These are phyloP conservation scores for Alentia gelatinosa DNA, from an alignment of 2,888 invertebrate species.

Conservation along the genomic window DNA sequence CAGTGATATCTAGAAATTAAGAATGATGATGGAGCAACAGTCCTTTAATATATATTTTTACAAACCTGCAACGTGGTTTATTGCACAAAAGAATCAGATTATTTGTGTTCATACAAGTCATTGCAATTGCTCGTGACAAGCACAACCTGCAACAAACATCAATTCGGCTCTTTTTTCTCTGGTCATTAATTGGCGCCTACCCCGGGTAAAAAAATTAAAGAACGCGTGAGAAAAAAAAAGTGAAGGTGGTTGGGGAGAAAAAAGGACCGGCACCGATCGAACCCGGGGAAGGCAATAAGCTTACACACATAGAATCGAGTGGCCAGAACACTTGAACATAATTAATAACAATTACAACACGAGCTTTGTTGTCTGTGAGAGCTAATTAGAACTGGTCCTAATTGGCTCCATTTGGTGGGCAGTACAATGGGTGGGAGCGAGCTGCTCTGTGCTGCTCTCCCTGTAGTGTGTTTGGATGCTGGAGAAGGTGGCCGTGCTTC, in stretches of 20 bases:
- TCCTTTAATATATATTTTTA: no score
- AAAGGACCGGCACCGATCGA: not conserved
- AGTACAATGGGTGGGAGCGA: not conserved
- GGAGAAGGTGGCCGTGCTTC: not conserved
- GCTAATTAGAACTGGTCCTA: not conserved
- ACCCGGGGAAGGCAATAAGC: not conserved
- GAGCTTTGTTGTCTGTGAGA: not conserved
- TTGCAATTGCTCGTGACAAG: not conserved
- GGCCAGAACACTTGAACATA: not conserved
- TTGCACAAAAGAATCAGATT: no score
- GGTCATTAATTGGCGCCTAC: not conserved
- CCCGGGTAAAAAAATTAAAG: not conserved
- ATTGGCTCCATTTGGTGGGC: not conserved
- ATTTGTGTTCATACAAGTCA: no score
- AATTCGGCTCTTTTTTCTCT: not conserved
- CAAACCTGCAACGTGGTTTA: no score
- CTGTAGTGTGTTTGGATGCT: not conserved
- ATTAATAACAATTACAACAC: slow-evolving; percentile 21
- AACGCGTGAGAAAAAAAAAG: not conserved
- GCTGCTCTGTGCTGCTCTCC: not conserved
- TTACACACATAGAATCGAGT: not conserved
- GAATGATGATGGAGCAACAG: no score
- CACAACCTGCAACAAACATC: not conserved
- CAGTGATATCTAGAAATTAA: no score
- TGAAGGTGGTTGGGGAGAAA: not conserved